Conservation (phyloP, 2,113 vertebrate species). For the Phrynocephalus versicolor region DNA sequence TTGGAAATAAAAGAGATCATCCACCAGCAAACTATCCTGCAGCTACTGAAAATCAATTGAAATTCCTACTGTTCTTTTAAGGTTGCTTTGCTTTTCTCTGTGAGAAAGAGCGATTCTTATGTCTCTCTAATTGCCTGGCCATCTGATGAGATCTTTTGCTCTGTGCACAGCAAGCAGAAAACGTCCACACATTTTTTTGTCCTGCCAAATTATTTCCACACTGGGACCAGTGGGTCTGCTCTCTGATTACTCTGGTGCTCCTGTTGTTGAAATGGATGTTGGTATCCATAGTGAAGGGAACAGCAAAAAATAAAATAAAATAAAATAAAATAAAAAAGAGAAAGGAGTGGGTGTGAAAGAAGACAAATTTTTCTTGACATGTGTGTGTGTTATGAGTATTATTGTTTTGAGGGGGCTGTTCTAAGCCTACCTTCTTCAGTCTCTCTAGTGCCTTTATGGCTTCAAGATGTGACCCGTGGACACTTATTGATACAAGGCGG, state of each 20-base stretch:
- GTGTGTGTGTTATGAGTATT: too few species aligned
- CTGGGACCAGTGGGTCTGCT: neutral
- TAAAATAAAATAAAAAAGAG: too few species aligned
- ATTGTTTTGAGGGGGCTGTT: too few species aligned
- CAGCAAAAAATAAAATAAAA: too few species aligned
- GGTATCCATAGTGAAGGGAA: too few species aligned
- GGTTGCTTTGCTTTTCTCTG: neutral
- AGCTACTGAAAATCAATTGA: neutral
- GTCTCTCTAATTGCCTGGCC: neutral
- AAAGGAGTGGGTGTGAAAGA: neutral
- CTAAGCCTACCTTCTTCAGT: neutral
- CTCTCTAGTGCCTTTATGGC: neutral
- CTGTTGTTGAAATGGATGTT: neutral
- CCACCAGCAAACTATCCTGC: neutral
- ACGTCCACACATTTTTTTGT: neutral
- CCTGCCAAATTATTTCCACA: neutral
- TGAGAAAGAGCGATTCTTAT: neutral
- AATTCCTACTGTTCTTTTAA: neutral
- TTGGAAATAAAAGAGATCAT: neutral
- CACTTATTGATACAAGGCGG: neutral
- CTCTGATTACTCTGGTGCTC: neutral
- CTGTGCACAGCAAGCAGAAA: conserved; percentile 5
- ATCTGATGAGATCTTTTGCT: conserved; percentile 15
- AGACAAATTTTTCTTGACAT: too few species aligned
- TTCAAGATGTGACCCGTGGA: neutral